A percentile compares a stretch with the other conserved stretches of the same genome.
phyloP scores from a whole-genome alignment of 1,140 invertebrate species.

The Drosophila tropicalis region DNA sequence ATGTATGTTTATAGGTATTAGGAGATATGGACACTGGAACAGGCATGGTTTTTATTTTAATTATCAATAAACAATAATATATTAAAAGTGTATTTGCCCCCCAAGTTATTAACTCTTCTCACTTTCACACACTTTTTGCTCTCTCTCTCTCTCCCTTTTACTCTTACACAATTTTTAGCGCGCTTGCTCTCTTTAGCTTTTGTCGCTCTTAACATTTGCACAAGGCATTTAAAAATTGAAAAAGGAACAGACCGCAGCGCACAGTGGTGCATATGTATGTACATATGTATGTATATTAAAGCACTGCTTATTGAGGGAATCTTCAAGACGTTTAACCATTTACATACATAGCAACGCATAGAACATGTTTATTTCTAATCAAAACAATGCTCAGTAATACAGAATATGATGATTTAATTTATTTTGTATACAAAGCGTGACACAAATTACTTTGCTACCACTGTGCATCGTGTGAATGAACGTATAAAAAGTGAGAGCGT shows the following conservation, averaged over 20 bases:
- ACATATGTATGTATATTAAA: no score
- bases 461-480: constrained; percentile 76
- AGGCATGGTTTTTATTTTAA: constrained; percentile 25
- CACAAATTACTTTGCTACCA: constrained; percentile 24
- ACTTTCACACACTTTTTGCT: background rate
- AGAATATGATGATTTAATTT: no score
- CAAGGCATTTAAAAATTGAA: constrained; percentile 14
- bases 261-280: background rate
- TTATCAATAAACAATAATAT: constrained; percentile 43
- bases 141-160: background rate
- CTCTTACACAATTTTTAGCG: background rate
- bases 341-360: no score
- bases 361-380: no score
- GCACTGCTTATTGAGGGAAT: no score
- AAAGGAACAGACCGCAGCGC: background rate
- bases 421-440: background rate
- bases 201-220: constrained; percentile 34
- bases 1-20: background rate
- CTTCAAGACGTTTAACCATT: no score
- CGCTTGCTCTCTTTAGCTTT: constrained; percentile 16
- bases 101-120: constrained; percentile 12
- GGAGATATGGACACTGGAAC: constrained; percentile 9
- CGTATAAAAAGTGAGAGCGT: constrained; percentile 79
- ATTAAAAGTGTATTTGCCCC: constrained; percentile 34
- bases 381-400: no score